A percentile compares a stretch with the other conserved stretches of the same genome.
phyloP scores from a whole-genome alignment of 2,797 vertebrate species.

The Zalophus californianus region DNA sequence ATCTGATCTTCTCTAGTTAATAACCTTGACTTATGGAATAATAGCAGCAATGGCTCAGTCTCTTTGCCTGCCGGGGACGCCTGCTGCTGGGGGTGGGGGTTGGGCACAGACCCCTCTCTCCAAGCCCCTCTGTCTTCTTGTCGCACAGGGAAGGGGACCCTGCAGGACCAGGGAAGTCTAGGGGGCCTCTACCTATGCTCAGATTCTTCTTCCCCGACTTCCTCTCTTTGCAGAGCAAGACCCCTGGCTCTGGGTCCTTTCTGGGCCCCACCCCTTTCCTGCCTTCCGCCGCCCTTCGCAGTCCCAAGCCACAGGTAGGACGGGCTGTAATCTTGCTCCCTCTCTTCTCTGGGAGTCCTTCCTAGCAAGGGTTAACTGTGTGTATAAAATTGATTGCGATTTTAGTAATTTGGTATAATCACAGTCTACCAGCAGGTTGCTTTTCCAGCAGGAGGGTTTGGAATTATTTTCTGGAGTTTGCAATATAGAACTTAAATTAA shows the following conservation, averaged over 20 bases:
- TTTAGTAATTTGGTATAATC: slow-evolving; percentile 94
- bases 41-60: not conserved
- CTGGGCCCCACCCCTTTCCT: not conserved
- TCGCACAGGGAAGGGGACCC: not conserved
- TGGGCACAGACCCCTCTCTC: not conserved
- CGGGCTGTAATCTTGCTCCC: not conserved
- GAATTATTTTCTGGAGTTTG: slow-evolving; percentile 94
- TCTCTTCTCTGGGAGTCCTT: slow-evolving; percentile 48
- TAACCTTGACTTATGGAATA: slow-evolving; percentile 73
- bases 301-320: slow-evolving; percentile 20
- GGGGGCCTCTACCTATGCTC: not conserved
- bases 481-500: slow-evolving; percentile 95
- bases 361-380: slow-evolving; percentile 90
- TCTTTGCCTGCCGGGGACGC: slow-evolving; percentile 16
- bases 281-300: not conserved
- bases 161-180: not conserved
- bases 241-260: not conserved
- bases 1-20: slow-evolving; percentile 47
- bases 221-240: not conserved
- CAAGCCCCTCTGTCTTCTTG: not conserved
- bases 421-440: slow-evolving; percentile 93
- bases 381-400: slow-evolving; percentile 92
- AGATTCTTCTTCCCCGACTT: not conserved
- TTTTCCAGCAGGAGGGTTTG: slow-evolving; percentile 93
- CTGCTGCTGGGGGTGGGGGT: not conserved